Conservation (phyloP, 2,797 vertebrate species). For the Pygocentrus nattereri region DNA sequence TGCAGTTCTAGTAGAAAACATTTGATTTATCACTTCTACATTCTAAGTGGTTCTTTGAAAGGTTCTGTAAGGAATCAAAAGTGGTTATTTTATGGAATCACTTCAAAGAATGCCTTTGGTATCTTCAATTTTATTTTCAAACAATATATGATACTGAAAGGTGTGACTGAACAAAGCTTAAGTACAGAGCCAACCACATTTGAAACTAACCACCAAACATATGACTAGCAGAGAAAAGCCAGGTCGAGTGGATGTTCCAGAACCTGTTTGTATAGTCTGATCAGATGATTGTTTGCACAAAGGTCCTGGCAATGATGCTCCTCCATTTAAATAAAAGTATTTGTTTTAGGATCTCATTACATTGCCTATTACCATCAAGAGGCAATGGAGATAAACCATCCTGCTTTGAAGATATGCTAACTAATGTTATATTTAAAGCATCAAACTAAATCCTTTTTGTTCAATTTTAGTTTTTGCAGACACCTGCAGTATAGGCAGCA, state of each 20-base stretch:
- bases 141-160: too few species aligned
- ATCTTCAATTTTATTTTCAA: too few species aligned
- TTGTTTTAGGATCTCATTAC: constrained; percentile 72
- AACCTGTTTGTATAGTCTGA: constrained; percentile 64
- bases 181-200: constrained; percentile 11
- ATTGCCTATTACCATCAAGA: constrained; percentile 56
- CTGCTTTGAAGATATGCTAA: constrained; percentile 55
- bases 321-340: constrained; percentile 67
- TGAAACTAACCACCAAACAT: constrained; percentile 8
- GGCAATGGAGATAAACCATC: constrained; percentile 59
- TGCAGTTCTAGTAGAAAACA: too few species aligned
- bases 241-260: constrained; percentile 55
- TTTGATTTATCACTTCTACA: too few species aligned
- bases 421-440: constrained; percentile 6
- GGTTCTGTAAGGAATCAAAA: too few species aligned
- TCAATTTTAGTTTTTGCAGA: neutral
- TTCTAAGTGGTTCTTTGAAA: too few species aligned
- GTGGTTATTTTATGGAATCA: too few species aligned
- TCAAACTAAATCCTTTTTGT: neutral
- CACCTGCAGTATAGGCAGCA: too few species aligned
- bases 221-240: constrained; percentile 33
- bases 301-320: constrained; percentile 59
- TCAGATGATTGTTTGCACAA: constrained; percentile 55
- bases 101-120: too few species aligned
- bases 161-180: too few species aligned